phyloP scores from a whole-genome alignment of 2,797 vertebrate species.

The Brachyrhaphis roseni region DNA sequence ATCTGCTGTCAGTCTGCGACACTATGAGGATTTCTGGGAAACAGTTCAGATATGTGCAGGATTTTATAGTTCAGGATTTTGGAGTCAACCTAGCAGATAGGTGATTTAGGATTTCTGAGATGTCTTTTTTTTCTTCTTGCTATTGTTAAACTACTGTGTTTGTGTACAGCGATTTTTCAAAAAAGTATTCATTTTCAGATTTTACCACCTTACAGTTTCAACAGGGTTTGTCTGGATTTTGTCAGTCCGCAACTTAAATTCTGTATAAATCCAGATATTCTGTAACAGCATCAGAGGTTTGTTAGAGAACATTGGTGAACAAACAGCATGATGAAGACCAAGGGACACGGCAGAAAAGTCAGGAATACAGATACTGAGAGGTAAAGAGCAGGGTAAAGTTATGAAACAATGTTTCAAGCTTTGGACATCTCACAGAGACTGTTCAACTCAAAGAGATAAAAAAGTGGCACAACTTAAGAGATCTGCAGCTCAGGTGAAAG shows the following conservation, averaged over 20 bases:
- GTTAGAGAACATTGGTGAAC: not conserved
- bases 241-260: not conserved
- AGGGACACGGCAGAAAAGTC: not conserved
- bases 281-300: not conserved
- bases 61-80: constrained; percentile 37
- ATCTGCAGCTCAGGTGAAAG: not conserved
- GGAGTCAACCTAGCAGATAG: constrained; percentile 21
- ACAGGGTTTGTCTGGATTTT: not conserved
- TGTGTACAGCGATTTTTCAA: not conserved
- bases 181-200: not conserved
- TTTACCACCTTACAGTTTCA: not conserved
- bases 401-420: not conserved
- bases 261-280: not conserved
- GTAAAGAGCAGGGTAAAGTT: not conserved
- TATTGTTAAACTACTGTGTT: constrained; percentile 31
- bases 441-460: not conserved
- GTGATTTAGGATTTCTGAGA: constrained; percentile 37
- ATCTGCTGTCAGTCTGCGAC: constrained; percentile 45
- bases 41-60: constrained; percentile 24
- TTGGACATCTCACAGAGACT: not conserved
- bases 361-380: not conserved
- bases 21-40: constrained; percentile 26
- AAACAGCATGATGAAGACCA: not conserved
- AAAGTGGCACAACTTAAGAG: not conserved
- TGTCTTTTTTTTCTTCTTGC: constrained; percentile 10